Base-by-base conservation (phyloP, 2,113 vertebrate genomes). In the Puntigrus tetrazona region DNA sequence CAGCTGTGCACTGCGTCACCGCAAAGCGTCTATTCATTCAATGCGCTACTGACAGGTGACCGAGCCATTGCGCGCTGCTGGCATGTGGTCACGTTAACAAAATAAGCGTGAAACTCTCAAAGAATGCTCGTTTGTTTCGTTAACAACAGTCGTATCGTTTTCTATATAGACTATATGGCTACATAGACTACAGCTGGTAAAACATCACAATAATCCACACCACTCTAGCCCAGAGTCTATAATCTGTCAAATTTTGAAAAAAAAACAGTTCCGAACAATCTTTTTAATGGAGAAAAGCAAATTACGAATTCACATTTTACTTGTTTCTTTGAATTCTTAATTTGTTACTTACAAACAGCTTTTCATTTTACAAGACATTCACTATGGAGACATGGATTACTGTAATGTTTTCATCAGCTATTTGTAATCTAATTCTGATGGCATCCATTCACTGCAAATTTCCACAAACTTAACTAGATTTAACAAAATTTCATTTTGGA, bases 1-100 rank as follows among this genome's bases (percentile, higher is more conserved):
- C 84, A 85, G 88, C 88, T 87, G 86, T 75, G 81, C 84, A 8
- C 4, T 73, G 76, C 84, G 86, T 87, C 86, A 84, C 82, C 9
- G 52, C 34, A 29, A 50, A 65, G 2, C 31, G 61, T 77, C 79
- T 50, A 20, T 45, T 61, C 65, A 72, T 3, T 86, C 84, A 25
- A 1, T 55, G 31, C 55, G 50, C 34, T 7, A 29, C 59, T 70
- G 63, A 81, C 16, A 52, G 22, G 79, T 69, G 79, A 70, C 20
- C 22, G 11, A 20, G 5, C 16, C 8, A 14, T 43, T 0, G 75
- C 52, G 75, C 31, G 75, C 52, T 18, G 41, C 25, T 63, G 78
- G 57, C 38, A 47, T 25, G 59, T 13, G 41, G 8, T 1, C 22
- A 1, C 16, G 3, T 57, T 38, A 16, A n/a, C 20, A 38, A n/a